Percentiles rank a stretch among this genome's conserved stretches.
Conservation (phyloP, 2,888 invertebrate genomes). For the Tachina lurida region DNA sequence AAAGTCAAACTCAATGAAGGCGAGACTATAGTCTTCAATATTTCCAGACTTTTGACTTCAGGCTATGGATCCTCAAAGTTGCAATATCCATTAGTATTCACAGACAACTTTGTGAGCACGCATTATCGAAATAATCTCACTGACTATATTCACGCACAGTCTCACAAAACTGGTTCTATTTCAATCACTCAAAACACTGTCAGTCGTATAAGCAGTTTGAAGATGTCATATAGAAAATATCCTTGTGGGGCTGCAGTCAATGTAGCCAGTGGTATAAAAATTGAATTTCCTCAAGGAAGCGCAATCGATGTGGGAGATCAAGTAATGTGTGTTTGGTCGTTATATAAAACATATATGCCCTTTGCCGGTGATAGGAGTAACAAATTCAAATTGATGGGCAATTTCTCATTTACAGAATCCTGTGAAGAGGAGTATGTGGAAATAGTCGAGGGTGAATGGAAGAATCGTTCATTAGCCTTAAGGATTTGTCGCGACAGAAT, state of each 20-base stretch:
- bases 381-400: slow-evolving; percentile 82
- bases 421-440: slow-evolving; percentile 85
- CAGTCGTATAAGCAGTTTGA: slow-evolving; percentile 71
- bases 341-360: slow-evolving; percentile 76
- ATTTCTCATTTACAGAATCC: slow-evolving; percentile 84
- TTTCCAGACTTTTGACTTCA: slow-evolving; percentile 45
- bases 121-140: slow-evolving; percentile 54
- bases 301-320: slow-evolving; percentile 74
- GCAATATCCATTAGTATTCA: slow-evolving; percentile 8
- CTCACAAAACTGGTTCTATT: slow-evolving; percentile 71
- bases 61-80: not conserved
- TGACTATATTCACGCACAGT: slow-evolving; percentile 39
- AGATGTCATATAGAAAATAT: slow-evolving; percentile 85
- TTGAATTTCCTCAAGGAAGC: slow-evolving; percentile 80
- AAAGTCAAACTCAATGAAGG: slow-evolving; percentile 70
- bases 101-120: not conserved
- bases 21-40: slow-evolving; percentile 76
- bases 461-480: not conserved
- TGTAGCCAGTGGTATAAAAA: slow-evolving; percentile 77
- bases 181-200: slow-evolving; percentile 71
- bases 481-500: slow-evolving; percentile 74
- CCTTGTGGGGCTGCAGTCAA: slow-evolving; percentile 87
- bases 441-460: slow-evolving; percentile 79
- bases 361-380: slow-evolving; percentile 70
- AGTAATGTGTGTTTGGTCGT: slow-evolving; percentile 89